Conservation (phyloP, 1,140 invertebrate species). For the Caenorhabditis brenneri region DNA sequence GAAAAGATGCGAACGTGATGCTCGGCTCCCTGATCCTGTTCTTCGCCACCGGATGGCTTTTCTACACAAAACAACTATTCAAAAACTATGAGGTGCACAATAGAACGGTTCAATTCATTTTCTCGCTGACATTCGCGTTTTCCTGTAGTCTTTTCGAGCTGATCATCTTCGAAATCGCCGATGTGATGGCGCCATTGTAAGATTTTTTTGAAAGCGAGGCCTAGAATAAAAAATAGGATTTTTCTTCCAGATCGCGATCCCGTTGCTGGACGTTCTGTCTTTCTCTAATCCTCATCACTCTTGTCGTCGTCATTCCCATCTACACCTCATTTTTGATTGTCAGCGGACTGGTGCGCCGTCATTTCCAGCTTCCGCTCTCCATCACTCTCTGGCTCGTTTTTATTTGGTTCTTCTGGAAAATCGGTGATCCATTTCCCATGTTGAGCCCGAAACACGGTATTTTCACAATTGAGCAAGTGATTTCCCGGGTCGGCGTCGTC, state of each 20-base stretch:
- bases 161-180: slow-evolving; percentile 99
- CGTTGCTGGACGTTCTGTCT: slow-evolving; percentile 20
- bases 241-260: not conserved
- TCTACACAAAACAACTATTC: slow-evolving; percentile 97
- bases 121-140: slow-evolving; percentile 92
- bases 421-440: slow-evolving; percentile 98
- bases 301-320: slow-evolving; percentile 94
- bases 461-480: slow-evolving; percentile 89
- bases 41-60: slow-evolving; percentile 95
- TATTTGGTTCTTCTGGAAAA: slow-evolving; percentile 96
- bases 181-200: slow-evolving; percentile 83
- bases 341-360: slow-evolving; percentile 62
- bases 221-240: not conserved
- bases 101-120: slow-evolving; percentile 91
- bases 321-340: slow-evolving; percentile 75
- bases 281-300: slow-evolving; percentile 79
- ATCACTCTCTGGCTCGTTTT: slow-evolving; percentile 86
- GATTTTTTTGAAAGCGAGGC: slow-evolving; percentile 42
- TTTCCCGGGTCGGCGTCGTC: slow-evolving; percentile 92
- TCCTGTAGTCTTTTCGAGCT: slow-evolving; percentile 99
- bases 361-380: slow-evolving; percentile 82
- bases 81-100: slow-evolving; percentile 85
- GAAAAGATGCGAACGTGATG: slow-evolving; percentile 23
- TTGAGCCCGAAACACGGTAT: slow-evolving; percentile 90
- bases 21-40: slow-evolving; percentile 75